Evolutionary conservation across 2,797 vertebrate genomes (phyloP), one percentile per base, ranked within the genome.

Genomic region (Balearica regulorum): DNA sequence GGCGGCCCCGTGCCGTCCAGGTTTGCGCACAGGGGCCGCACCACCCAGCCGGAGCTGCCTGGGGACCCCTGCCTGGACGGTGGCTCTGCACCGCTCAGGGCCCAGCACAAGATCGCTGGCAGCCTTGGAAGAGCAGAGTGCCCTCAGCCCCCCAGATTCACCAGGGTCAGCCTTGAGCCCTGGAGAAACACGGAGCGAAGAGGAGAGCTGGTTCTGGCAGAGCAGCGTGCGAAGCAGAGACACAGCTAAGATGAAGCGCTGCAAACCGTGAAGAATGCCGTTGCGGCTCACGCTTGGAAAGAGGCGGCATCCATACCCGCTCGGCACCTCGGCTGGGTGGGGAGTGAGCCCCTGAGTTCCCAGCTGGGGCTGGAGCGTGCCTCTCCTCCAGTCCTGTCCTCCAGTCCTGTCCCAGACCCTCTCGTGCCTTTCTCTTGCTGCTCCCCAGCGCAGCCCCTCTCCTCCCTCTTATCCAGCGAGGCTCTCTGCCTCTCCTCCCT

Each of bases 331-430:
- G 1, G 24, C 64, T 13, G 70, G 35, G 33, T 20, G 29, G 11
- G 31, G 35, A 28, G 18, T 2, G 31, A 55, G 25, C 66, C 51
- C 51, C 31, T 8, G 35, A 4, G 43, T 33, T 53, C 46, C 35
- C 8, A 1, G 15, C n/a, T 0, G 0, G 37, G 17, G 26, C 51
- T 65, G 69, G 44, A 16, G 16, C 0, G 1, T 11, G 24, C 22
- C 19, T 66, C 18, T 43, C 10, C 43, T 55, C 75, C 1, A 3
- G 21, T 14, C 26, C 49, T 6, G 2, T 35, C 51, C 46, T 55
- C 75, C 1, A 3, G 21, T 14, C 26, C 49, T 6, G 2, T 35
- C 51, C 46, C 5, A 3, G 35, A 6, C 6, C 2, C 35, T 28
- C 37, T 48, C 57, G 57, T 25, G 60, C 0, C 3, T 41, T 48